Evolutionary conservation across 2,888 invertebrate species (phyloP).

Genomic region (Tinea pellionella): DNA sequence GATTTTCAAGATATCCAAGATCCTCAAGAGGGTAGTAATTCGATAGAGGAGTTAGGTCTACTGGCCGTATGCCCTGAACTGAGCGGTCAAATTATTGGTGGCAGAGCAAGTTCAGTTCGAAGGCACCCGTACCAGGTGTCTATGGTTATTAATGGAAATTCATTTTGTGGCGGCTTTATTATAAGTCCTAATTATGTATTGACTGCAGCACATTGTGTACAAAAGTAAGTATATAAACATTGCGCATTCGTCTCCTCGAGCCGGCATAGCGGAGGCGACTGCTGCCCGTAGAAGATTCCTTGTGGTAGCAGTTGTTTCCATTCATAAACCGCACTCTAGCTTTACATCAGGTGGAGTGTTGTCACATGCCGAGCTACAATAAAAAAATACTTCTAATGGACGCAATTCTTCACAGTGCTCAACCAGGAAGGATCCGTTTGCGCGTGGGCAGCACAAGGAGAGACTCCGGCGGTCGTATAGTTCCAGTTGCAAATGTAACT

Average conservation of each 20-base stretch:
- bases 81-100: conserved; percentile 59
- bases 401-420: too few species aligned
- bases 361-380: too few species aligned
- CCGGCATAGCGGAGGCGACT: too few species aligned
- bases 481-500: conserved; percentile 42
- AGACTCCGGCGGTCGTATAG: conserved; percentile 55
- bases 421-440: conserved; percentile 37
- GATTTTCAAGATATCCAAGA: conserved; percentile 39
- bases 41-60: conserved; percentile 11
- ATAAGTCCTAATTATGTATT: conserved; percentile 48
- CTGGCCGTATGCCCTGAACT: conserved; percentile 50
- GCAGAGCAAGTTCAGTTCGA: conserved; percentile 45
- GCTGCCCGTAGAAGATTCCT: too few species aligned
- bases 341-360: not conserved
- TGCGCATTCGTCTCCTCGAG: too few species aligned
- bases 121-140: conserved; percentile 56
- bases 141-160: conserved; percentile 57
- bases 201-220: conserved; percentile 61
- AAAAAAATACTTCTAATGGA: too few species aligned
- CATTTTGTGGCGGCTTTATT: conserved; percentile 62
- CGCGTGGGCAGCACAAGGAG: conserved; percentile 58
- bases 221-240: conserved; percentile 60
- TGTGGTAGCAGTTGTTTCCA: too few species aligned
- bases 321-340: too few species aligned
- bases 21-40: not conserved